These are phyloP conservation scores for Anthopleura xanthogrammica DNA, from an alignment of 92 coral and sea anemone genomes.

Conservation along the genomic window DNA sequence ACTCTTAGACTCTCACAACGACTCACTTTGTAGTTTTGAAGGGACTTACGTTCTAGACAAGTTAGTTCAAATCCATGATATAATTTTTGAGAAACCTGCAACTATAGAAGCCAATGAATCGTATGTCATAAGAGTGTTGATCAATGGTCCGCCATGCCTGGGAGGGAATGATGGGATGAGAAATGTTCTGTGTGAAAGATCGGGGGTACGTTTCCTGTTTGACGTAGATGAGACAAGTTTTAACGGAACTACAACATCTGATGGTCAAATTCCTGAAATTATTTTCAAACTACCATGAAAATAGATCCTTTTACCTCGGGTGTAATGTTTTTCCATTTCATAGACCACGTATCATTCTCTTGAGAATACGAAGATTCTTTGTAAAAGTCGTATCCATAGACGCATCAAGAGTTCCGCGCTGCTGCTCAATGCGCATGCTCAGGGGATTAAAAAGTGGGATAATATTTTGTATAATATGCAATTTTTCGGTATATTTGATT, in stretches of 20 bases:
- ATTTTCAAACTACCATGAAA: slow-evolving; percentile 54
- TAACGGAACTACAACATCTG: slow-evolving; percentile 90
- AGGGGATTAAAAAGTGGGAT: too few species aligned
- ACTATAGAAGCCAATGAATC: slow-evolving; percentile 63
- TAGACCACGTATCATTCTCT: too few species aligned
- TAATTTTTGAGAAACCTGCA: slow-evolving; percentile 72
- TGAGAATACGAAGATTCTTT: too few species aligned
- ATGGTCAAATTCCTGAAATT: slow-evolving; percentile 87
- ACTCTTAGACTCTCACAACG: slow-evolving; percentile 80
- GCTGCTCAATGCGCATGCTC: too few species aligned
- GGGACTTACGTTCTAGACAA: slow-evolving; percentile 63
- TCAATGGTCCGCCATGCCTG: slow-evolving; percentile 73
- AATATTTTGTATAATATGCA: too few species aligned
- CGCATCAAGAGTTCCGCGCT: too few species aligned
- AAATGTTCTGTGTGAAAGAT: slow-evolving; percentile 59
- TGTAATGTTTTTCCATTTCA: too few species aligned
- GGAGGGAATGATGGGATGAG: slow-evolving; percentile 86
- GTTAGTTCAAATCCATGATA: slow-evolving; percentile 55
- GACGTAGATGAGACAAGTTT: slow-evolving; percentile 91
- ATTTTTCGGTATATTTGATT: too few species aligned
- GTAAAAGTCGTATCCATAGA: too few species aligned
- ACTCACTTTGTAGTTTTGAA: slow-evolving; percentile 69
- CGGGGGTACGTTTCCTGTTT: slow-evolving; percentile 72
- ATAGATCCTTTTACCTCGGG: not conserved
- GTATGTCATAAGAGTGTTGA: slow-evolving; percentile 73